These are phyloP conservation scores for Hypotaenidia okinawae DNA, from an alignment of 2,797 vertebrate genomes.

Conservation along the genomic window DNA sequence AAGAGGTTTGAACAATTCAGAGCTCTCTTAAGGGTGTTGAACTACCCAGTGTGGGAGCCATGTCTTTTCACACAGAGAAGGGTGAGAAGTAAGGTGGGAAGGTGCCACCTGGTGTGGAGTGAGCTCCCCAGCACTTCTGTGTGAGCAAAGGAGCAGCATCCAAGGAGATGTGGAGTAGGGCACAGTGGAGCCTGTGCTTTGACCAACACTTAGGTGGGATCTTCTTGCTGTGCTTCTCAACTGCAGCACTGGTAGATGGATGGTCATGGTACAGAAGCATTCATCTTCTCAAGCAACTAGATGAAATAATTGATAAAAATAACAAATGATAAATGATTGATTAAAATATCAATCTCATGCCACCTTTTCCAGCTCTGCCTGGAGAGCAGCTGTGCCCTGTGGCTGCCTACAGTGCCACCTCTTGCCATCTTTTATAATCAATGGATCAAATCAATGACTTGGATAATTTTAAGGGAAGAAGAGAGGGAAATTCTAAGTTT, in stretches of 20 bases:
- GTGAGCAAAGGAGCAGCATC: neutral
- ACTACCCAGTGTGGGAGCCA: neutral
- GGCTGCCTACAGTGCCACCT: neutral
- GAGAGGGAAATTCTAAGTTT: neutral
- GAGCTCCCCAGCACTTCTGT: neutral
- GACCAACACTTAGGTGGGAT: neutral
- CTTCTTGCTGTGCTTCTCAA: neutral
- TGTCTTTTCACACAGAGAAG: neutral
- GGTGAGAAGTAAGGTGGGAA: neutral
- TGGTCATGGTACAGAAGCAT: neutral
- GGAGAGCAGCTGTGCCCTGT: neutral
- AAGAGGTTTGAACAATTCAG: rapidly evolving
- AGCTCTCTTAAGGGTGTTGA: neutral
- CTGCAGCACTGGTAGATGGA: neutral
- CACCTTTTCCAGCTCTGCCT: neutral
- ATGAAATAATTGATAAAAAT: neutral
- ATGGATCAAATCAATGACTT: neutral
- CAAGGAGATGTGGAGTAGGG: neutral
- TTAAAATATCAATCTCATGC: neutral
- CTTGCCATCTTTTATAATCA: neutral
- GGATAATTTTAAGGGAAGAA: neutral
- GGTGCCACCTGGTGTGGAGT: neutral
- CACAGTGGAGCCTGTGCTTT: neutral
- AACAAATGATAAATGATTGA: too few species aligned
- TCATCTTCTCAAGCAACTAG: neutral